phyloP scores from a whole-genome alignment of 2,888 invertebrate genomes.

The Drosophila phalerata region DNA sequence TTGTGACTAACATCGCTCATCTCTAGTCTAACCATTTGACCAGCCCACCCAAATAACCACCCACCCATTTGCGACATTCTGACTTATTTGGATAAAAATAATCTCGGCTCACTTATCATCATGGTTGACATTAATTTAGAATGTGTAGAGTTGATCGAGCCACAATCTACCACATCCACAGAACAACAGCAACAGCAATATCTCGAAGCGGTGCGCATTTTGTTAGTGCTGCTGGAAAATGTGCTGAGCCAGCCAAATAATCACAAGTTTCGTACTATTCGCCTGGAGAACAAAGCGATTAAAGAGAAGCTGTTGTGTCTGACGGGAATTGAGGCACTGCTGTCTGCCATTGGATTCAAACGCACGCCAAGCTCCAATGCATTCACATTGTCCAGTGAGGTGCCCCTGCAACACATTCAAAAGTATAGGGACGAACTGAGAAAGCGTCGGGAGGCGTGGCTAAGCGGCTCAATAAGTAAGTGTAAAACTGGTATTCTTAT shows the following conservation, averaged over 20 bases:
- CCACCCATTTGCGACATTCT: slow-evolving; percentile 33
- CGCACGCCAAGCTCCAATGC: slow-evolving; percentile 57
- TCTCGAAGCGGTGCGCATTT: slow-evolving; percentile 83
- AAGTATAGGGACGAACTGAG: slow-evolving; percentile 81
- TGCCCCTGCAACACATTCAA: slow-evolving; percentile 80
- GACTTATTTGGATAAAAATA: slow-evolving; percentile 29
- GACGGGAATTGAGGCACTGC: slow-evolving; percentile 78
- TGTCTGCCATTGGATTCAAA: slow-evolving; percentile 83
- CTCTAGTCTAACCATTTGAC: slow-evolving; percentile 30
- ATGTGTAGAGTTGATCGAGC: slow-evolving; percentile 72
- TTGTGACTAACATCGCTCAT: slow-evolving; percentile 24
- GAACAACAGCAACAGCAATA: slow-evolving; percentile 71
- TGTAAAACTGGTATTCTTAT: not conserved
- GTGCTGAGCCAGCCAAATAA: slow-evolving; percentile 84
- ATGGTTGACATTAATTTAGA: slow-evolving; percentile 76
- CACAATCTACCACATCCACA: slow-evolving; percentile 39
- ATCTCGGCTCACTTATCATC: slow-evolving; percentile 16
- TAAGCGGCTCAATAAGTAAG: slow-evolving; percentile 54
- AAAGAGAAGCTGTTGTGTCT: slow-evolving; percentile 83
- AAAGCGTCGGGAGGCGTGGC: slow-evolving; percentile 76
- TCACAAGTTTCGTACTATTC: slow-evolving; percentile 83
- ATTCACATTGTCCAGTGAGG: slow-evolving; percentile 77
- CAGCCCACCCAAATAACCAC: slow-evolving; percentile 16
- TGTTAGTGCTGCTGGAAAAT: slow-evolving; percentile 84
- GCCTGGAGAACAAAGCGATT: slow-evolving; percentile 84